Percentiles rank a stretch among this genome's conserved stretches.
Conservation (phyloP, 2,113 vertebrate species). For the Malaclemys terrapin region DNA sequence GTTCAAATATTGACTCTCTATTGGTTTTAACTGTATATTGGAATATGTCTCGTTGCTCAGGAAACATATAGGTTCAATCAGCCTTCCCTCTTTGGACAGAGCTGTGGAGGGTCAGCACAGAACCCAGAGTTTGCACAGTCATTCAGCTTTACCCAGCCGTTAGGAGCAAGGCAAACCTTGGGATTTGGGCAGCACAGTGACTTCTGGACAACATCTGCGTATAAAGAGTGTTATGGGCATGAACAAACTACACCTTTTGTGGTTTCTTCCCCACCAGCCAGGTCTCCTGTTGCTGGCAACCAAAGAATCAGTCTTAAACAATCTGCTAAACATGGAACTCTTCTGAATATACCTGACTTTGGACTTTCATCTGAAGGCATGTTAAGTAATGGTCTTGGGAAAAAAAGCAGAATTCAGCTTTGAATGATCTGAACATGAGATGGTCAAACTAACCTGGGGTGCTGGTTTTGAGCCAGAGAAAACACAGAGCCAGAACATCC, state of each 20-base stretch:
- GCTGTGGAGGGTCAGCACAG: neutral
- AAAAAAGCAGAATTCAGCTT: slow-evolving; percentile 78
- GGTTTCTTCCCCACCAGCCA: slow-evolving; percentile 19
- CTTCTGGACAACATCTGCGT: neutral
- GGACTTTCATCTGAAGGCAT: neutral
- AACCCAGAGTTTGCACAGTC: too few species aligned
- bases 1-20: too few species aligned
- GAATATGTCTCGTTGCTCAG: neutral
- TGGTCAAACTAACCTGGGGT: slow-evolving; percentile 86
- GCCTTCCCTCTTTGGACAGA: slow-evolving; percentile 66
- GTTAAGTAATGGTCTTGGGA: slow-evolving; percentile 61
- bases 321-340: neutral
- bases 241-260: slow-evolving; percentile 58
- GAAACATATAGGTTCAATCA: slow-evolving; percentile 68
- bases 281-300: slow-evolving; percentile 42
- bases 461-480: slow-evolving; percentile 77
- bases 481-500: slow-evolving; percentile 65
- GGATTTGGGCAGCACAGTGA: slow-evolving; percentile 35
- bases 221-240: neutral
- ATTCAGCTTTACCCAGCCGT: too few species aligned
- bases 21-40: too few species aligned
- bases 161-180: neutral
- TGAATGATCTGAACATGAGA: slow-evolving; percentile 81
- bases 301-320: slow-evolving; percentile 72
- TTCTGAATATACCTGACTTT: neutral